phyloP scores from a whole-genome alignment of 1,140 invertebrate genomes.

The Hestina assimilis region DNA sequence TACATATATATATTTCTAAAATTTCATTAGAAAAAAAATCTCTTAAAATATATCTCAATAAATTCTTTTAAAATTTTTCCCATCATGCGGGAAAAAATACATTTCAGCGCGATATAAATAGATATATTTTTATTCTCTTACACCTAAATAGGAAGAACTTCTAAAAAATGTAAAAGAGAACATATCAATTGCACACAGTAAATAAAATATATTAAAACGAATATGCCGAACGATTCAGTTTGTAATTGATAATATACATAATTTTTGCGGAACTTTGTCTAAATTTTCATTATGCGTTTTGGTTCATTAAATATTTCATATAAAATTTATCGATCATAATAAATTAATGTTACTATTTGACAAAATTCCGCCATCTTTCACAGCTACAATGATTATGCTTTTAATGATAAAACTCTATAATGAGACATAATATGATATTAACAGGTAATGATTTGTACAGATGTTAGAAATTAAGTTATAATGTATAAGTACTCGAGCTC shows the following conservation, averaged over 20 bases:
- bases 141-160: conserved; percentile 73
- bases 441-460: conserved; percentile 49
- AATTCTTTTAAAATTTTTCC: conserved; percentile 57
- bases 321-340: no score
- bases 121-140: conserved; percentile 58
- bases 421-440: conserved; percentile 33
- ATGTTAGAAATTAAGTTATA: conserved; percentile 40
- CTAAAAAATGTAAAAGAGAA: conserved; percentile 65
- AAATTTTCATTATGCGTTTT: no score
- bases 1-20: conserved; percentile 65
- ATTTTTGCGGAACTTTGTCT: conserved; percentile 1
- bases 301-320: no score
- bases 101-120: conserved; percentile 69
- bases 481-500: conserved; percentile 69
- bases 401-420: conserved; percentile 31
- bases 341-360: not conserved
- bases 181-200: conserved; percentile 71
- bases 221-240: conserved; percentile 24
- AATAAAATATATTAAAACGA: conserved; percentile 30
- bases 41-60: conserved; percentile 77
- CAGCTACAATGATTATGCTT: conserved; percentile 35
- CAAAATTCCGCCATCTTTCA: conserved; percentile 5
- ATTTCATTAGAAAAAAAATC: conserved; percentile 72
- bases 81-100: conserved; percentile 45
- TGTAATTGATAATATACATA: conserved; percentile 5